phyloP scores from a whole-genome alignment of 2,113 vertebrate species.

The Pagrus major region DNA sequence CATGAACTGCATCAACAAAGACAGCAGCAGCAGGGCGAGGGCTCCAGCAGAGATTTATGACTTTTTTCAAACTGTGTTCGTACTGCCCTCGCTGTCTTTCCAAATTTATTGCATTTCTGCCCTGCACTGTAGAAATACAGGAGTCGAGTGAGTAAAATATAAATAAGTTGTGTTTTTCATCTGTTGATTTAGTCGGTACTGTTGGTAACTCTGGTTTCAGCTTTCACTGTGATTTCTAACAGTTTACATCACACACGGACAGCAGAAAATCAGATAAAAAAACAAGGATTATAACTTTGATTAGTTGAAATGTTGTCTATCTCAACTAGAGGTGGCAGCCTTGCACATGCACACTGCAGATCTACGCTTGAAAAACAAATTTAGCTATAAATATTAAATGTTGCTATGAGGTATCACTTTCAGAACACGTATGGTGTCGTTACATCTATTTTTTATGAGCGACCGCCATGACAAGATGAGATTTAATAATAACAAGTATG shows the following conservation, averaged over 20 bases:
- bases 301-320: too few species aligned
- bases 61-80: background rate
- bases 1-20: background rate
- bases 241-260: too few species aligned
- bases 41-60: background rate
- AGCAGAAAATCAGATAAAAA: too few species aligned
- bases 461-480: background rate
- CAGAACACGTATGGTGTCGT: background rate
- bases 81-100: background rate
- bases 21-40: background rate
- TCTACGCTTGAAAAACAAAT: background rate
- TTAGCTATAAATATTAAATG: background rate
- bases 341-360: background rate
- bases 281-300: too few species aligned
- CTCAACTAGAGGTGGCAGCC: too few species aligned
- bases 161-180: slow-evolving; percentile 27
- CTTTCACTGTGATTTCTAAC: too few species aligned
- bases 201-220: too few species aligned
- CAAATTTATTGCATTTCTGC: background rate
- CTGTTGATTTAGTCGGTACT: background rate
- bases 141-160: background rate
- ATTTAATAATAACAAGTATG: background rate
- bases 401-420: background rate
- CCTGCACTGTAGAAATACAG: background rate
- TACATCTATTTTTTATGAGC: background rate